Percentiles rank a stretch among this genome's conserved stretches.
Evolutionary conservation across 2,113 vertebrate species (phyloP).

Genomic region (Centrocercus urophasianus): DNA sequence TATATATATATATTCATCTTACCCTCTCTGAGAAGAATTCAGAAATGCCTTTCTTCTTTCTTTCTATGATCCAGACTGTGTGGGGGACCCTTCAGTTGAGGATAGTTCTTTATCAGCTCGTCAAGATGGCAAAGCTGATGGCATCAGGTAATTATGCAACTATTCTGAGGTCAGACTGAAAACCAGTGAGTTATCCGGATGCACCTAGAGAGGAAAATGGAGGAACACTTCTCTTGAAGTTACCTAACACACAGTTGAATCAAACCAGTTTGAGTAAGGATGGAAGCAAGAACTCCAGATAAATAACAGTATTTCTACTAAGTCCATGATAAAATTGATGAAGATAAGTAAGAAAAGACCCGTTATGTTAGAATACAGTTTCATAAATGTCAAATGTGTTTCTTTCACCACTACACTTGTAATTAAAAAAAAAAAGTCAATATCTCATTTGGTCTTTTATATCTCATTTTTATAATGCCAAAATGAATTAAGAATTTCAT

Average conservation of each 20-base stretch:
- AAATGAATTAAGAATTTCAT: not conserved
- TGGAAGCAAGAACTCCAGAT: not conserved
- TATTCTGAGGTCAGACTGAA: not conserved
- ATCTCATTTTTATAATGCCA: not conserved
- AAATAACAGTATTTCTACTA: not conserved
- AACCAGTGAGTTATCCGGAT: not conserved
- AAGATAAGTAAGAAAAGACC: not conserved
- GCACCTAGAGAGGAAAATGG: not conserved
- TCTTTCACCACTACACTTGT: not conserved
- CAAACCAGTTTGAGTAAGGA: not conserved
- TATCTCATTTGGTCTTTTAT: not conserved
- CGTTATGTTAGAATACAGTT: not conserved
- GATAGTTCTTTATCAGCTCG: not conserved
- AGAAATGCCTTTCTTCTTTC: not conserved
- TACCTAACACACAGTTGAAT: not conserved
- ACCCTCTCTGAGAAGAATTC: not conserved
- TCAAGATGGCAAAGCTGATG: rapidly evolving
- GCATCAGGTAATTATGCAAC: not conserved
- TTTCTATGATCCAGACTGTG: not conserved
- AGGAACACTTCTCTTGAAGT: not conserved
- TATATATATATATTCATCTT: not conserved
- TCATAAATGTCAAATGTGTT: rapidly evolving
- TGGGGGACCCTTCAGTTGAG: not conserved
- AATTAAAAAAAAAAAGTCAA: not conserved
- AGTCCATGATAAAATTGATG: not conserved